phyloP scores from a whole-genome alignment of 2,888 invertebrate genomes.

The Chloroclystis v-ata region DNA sequence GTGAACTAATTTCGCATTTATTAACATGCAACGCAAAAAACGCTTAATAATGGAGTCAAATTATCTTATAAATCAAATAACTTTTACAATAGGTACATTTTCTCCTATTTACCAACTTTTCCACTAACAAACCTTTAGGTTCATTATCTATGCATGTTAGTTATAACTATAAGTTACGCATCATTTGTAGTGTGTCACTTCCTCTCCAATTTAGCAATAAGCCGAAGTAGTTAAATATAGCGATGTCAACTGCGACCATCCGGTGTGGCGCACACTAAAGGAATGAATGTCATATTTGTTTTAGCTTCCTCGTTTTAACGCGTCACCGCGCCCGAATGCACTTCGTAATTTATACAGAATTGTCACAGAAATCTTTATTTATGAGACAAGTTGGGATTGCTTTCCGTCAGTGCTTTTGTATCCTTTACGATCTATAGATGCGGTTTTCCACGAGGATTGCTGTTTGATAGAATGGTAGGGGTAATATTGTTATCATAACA shows the following conservation, averaged over 20 bases:
- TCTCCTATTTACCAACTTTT: neutral
- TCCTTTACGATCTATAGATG: too few species aligned
- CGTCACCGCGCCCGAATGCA: conserved; percentile 32
- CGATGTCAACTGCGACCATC: conserved; percentile 36
- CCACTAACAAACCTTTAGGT: neutral
- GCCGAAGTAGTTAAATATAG: conserved; percentile 38
- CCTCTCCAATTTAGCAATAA: conserved; percentile 35
- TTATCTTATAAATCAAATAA: too few species aligned
- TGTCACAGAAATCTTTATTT: conserved; percentile 24
- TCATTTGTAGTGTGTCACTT: conserved; percentile 12
- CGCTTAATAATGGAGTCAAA: too few species aligned
- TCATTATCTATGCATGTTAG: neutral
- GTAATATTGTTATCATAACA: too few species aligned
- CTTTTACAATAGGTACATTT: too few species aligned
- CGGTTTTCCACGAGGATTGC: too few species aligned
- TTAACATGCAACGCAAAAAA: too few species aligned
- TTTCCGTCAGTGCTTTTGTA: neutral
- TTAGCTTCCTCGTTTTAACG: conserved; percentile 36
- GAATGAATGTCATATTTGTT: conserved; percentile 45
- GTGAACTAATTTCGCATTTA: too few species aligned
- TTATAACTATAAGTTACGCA: neutral
- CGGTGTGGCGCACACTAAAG: conserved; percentile 47
- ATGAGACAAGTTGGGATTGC: conserved; percentile 9
- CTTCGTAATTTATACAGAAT: conserved; percentile 34
- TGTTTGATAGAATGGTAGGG: too few species aligned